These are phyloP conservation scores for Mystacides longicornis DNA, from an alignment of 2,888 invertebrate species.

Conservation along the genomic window DNA sequence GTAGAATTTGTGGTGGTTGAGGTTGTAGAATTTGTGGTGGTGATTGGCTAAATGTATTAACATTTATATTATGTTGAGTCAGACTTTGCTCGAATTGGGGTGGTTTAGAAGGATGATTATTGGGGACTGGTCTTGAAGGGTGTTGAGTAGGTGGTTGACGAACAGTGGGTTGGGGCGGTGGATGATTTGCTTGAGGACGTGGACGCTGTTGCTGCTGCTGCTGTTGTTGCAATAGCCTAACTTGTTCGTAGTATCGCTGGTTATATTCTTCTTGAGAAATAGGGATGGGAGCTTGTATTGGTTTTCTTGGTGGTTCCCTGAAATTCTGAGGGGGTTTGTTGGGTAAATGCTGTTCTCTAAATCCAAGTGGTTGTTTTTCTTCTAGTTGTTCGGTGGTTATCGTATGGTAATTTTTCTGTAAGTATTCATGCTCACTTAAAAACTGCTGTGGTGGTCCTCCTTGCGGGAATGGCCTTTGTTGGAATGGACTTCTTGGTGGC, in stretches of 20 bases:
- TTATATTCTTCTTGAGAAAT: conserved; percentile 25
- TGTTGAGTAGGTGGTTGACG: conserved; percentile 28
- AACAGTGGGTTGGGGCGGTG: conserved; percentile 32
- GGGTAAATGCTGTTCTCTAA: conserved; percentile 40
- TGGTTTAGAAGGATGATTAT: conserved; percentile 34
- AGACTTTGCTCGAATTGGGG: conserved; percentile 37
- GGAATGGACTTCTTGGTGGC: conserved; percentile 36
- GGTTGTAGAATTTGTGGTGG: conserved; percentile 28
- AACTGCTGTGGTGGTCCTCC: conserved; percentile 35
- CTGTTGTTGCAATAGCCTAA: conserved; percentile 35
- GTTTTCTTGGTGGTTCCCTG: conserved; percentile 29
- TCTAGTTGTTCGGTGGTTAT: conserved; percentile 46
- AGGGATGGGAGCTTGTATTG: conserved; percentile 31
- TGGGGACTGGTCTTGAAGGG: conserved; percentile 33
- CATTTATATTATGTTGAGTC: conserved; percentile 34
- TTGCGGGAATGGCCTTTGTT: conserved; percentile 45
- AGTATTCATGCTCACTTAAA: conserved; percentile 47
- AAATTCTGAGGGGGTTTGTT: conserved; percentile 38
- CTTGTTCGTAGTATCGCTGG: conserved; percentile 30
- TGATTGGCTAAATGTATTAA: too few species aligned
- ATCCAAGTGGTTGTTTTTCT: conserved; percentile 34
- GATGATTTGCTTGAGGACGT: conserved; percentile 42
- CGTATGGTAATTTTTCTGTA: conserved; percentile 49
- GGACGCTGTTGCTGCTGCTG: conserved; percentile 22
- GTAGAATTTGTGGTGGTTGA: conserved; percentile 30